Base-by-base conservation (phyloP, 2,113 vertebrate genomes). In the Eonycteris spelaea region DNA sequence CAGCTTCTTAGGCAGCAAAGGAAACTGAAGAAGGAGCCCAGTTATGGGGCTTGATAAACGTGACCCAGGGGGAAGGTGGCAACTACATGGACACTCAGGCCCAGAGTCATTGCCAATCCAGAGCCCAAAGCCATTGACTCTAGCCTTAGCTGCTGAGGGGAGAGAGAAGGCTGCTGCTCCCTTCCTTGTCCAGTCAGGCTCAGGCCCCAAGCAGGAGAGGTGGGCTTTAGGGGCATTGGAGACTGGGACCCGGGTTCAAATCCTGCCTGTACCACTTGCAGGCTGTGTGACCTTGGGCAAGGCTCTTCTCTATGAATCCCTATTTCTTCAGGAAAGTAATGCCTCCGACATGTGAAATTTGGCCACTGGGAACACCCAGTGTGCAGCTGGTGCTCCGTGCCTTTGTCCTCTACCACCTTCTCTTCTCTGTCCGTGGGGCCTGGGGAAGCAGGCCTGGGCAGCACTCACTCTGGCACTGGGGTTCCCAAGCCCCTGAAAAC, bases 291-390 rank as follows among this genome's bases (percentile, higher is more conserved):
- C 48, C 9, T 1, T 22, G n/a, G 14, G 11, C 21, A 75, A 80
- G 14, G 35, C 2, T 59, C 63, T 65, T 22, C 19, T 51, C 43
- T 61, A n/a, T 70, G 22, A n/a, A 19, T 40, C 38, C 53, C 71
- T 2, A 0, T 28, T 43, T 59, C 30, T 14, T 82, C 1, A 1
- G 10, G 57, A 67, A 43, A 67, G 55, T 12, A 59, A 33, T 0
- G 45, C n/a, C n/a, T 7, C 24, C 28, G 45, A 0, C 16, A 6
- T 5, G 5, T 8, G 8, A 24, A 38, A 5, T 30, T 12, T 18
- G 71, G 35, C n/a, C 38, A 1, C 5, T 1, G 1, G 3, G 8
- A 1, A 6, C 6, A 11, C 24, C 30, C n/a, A 0, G 12, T 3
- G 2, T 2, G 59, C 43, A 61, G 28, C 9, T 0, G 8, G 59